Conservation (phyloP, 2,888 invertebrate species). For the Eristalis pertinax region DNA sequence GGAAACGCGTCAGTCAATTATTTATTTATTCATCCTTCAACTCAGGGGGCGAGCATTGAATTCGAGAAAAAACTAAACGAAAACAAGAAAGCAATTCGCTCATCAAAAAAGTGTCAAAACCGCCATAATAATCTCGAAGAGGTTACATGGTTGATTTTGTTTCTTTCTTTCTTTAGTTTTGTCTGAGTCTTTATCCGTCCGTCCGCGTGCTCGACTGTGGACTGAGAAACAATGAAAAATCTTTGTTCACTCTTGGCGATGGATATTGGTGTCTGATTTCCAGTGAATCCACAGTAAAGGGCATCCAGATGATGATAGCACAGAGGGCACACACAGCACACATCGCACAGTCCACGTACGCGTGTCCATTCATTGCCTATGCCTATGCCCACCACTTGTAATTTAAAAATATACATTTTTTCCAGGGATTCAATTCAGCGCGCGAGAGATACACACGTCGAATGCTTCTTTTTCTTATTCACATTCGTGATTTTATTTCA, state of each 20-base stretch:
- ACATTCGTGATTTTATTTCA: conserved; percentile 55
- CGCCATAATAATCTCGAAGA: conserved; percentile 67
- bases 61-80: conserved; percentile 11
- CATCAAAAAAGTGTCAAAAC: conserved; percentile 69
- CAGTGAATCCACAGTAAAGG: conserved; percentile 49
- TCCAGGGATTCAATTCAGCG: conserved; percentile 63
- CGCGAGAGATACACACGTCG: conserved; percentile 7
- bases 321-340: no score
- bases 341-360: neutral
- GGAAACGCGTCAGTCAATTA: conserved; percentile 49
- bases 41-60: neutral
- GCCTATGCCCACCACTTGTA: neutral
- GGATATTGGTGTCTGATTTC: conserved; percentile 37
- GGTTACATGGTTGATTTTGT: conserved; percentile 55
- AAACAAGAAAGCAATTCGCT: conserved; percentile 38
- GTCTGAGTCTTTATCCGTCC: conserved; percentile 10
- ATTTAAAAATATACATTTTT: conserved; percentile 51
- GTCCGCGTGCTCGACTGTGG: no score
- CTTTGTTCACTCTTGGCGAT: conserved; percentile 57
- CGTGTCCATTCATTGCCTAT: neutral
- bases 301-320: conserved; percentile 30
- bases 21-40: conserved; percentile 48
- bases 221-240: conserved; percentile 46
- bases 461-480: neutral
- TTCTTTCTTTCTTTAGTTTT: neutral